Evolutionary conservation across 2,113 vertebrate genomes (phyloP).

Genomic region (Tetraodon nigroviridis): DNA sequence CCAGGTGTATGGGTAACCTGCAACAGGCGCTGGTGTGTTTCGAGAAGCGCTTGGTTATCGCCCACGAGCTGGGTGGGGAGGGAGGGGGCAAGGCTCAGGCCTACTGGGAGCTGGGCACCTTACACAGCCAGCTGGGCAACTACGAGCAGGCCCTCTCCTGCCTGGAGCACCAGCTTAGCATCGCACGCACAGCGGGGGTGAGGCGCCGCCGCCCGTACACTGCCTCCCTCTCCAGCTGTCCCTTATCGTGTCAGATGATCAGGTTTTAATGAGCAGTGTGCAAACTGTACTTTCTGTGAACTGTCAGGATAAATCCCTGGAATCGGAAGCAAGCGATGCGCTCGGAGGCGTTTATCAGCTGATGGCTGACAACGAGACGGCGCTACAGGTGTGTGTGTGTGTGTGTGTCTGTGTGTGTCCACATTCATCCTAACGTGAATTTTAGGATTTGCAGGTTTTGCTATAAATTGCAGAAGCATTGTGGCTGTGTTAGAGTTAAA

Average conservation of each 20-base stretch:
- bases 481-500: too few species aligned
- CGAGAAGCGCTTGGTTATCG: constrained; percentile 92
- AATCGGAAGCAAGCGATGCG: constrained; percentile 86
- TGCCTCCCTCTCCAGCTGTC: not conserved
- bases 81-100: constrained; percentile 91
- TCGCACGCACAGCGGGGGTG: constrained; percentile 74
- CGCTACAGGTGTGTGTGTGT: constrained; percentile 79
- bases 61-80: constrained; percentile 90
- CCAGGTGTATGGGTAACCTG: constrained; percentile 88
- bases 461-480: too few species aligned
- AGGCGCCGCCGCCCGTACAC: not conserved
- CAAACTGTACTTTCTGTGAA: constrained; percentile 27
- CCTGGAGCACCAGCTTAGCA: constrained; percentile 89
- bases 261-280: not conserved
- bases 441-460: not conserved
- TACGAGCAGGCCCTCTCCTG: constrained; percentile 94
- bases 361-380: constrained; percentile 91
- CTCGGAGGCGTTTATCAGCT: constrained; percentile 90
- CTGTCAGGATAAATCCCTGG: constrained; percentile 83
- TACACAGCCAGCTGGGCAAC: constrained; percentile 95
- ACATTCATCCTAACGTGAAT: not conserved
- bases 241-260: not conserved
- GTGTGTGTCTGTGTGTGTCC: too few species aligned
- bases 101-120: constrained; percentile 89
- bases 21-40: constrained; percentile 96